Base-by-base conservation (phyloP, 2,888 invertebrate species). In the Protodeltote pygarga region DNA sequence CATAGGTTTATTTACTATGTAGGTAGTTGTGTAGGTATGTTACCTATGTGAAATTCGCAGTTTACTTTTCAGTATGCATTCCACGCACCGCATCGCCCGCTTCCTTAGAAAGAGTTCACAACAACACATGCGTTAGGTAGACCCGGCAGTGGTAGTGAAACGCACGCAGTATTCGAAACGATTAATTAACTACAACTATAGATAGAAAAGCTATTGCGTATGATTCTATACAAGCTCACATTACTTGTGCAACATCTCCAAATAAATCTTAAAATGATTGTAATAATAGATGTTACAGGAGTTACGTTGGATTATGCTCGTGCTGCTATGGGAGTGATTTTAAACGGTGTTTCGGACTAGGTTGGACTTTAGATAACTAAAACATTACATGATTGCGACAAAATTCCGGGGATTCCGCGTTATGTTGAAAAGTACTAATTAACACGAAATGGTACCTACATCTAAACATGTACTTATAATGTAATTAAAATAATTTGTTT, bases 21-120 rank as follows among this genome's bases (percentile, higher is more conserved):
- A 37, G 23, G 24, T 37, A 44, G 47, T 8, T 23, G 35, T 31
- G 28, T 33, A 51, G 39, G 50, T 45, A 48, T 51, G 66, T 60
- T 74, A n/a, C n/a, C n/a, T n/a, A 74, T 77, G 83, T 81, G 83
- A 83, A 83, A 84, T 81, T 83, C 61, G 74, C 71, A 65, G 73
- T 66, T 64, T 61, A 66, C 62, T 73, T 73, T 65, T 77, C 68
- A 68, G 77, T 78, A 85, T 84, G 81, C 84, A 79, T 76, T 62
- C 75, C 81, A 73, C 79, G 76, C 68, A 31, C 51, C 57, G 48
- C n/a, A n/a, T n/a, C n/a, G n/a, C n/a, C n/a, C n/a, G 48, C 66
- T 67, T 64, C 76, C 74, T 73, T 75, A 78, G 73, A 79, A 74
- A 71, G 75, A 76, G 60, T 64, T 62, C 69, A 71, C 71, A 66